Evolutionary conservation across 64 coral and sea anemone genomes (phyloP), one percentile per base, ranked within the genome.

Genomic region (Anthopleura sola): DNA sequence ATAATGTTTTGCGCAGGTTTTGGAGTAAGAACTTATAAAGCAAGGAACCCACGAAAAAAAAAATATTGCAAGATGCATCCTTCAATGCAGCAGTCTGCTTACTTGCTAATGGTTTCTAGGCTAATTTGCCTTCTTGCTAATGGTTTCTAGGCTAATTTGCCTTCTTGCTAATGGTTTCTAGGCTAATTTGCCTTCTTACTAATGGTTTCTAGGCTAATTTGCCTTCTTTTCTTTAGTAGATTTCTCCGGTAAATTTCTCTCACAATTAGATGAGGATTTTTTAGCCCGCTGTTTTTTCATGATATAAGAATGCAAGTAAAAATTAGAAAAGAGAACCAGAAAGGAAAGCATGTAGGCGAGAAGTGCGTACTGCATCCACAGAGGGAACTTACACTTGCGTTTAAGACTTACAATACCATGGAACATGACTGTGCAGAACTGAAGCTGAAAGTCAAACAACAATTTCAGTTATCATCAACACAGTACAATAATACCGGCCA

Each of bases 261-360:
- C 29, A 17, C 12, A n/a, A 16, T 33, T 11, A 29, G 26, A 1
- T 53, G 50, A 53, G 50, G 50, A 53, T 12, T 53, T 71, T 12
- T 71, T 71, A 34, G 8, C 10, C 5, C 8, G 4, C 0, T 38
- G 14, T 3, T 29, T 91, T 75, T 82, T 68, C n/a, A 71, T 74
- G 54, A 92, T 51, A 66, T 98, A 98, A 6, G 95, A 71, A 60
- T 93, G 82, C 58, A 98, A 46, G 86, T 98, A 98, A 49, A 98
- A 98, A 78, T 98, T 98, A 6, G 91, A 93, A 56, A 98, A 98
- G 6, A 98, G 77, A 46, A 98, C 39, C 21, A 98, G 75, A 64
- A 98, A 98, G 13, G 95, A 93, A 19, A 93, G 23, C 85, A 98
- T 98, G 56, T 98, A 98, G 9, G 34, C 85, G 53, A 93, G 85